Evolutionary conservation across 2,113 vertebrate genomes (phyloP).

Genomic region (Platichthys stellatus): DNA sequence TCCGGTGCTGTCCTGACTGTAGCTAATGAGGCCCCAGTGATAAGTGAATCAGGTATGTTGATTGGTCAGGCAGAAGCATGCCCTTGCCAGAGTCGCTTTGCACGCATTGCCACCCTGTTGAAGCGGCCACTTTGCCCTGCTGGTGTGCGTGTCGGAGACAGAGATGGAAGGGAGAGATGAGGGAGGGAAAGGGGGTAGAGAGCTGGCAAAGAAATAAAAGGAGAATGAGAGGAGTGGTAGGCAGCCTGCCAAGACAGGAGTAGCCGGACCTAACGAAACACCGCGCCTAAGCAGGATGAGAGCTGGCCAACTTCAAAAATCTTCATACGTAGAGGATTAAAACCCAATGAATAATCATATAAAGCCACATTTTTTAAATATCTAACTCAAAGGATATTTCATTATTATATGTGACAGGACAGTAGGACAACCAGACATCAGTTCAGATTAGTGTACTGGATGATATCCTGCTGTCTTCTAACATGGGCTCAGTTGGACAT

Average conservation of each 20-base stretch:
- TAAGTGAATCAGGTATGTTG: conserved; percentile 78
- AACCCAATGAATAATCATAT: conserved; percentile 3
- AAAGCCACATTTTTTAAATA: conserved; percentile 1
- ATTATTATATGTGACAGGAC: not conserved
- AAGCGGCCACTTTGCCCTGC: conserved; percentile 57
- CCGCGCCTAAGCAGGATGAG: conserved; percentile 27
- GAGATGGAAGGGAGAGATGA: conserved; percentile 51
- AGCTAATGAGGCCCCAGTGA: conserved; percentile 60
- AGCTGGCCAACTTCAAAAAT: conserved; percentile 10
- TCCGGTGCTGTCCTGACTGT: conserved; percentile 36
- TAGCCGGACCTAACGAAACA: conserved; percentile 43
- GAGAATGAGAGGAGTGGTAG: conserved; percentile 52
- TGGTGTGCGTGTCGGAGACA: conserved; percentile 61
- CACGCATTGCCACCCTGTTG: conserved; percentile 68
- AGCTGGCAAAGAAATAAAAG: conserved; percentile 65
- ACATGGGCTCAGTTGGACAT: too few relatives aligned
- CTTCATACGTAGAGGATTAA: not conserved
- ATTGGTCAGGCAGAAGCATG: conserved; percentile 70
- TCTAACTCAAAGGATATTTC: not conserved
- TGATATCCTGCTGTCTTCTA: too few relatives aligned
- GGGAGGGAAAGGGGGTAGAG: conserved; percentile 39
- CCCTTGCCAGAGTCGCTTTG: conserved; percentile 72
- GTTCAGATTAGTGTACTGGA: not conserved
- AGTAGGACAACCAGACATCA: not conserved
- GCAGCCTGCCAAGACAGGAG: conserved; percentile 63